Evolutionary conservation across 2,113 vertebrate genomes (phyloP).

Genomic region (Psilopsiagon aymara): DNA sequence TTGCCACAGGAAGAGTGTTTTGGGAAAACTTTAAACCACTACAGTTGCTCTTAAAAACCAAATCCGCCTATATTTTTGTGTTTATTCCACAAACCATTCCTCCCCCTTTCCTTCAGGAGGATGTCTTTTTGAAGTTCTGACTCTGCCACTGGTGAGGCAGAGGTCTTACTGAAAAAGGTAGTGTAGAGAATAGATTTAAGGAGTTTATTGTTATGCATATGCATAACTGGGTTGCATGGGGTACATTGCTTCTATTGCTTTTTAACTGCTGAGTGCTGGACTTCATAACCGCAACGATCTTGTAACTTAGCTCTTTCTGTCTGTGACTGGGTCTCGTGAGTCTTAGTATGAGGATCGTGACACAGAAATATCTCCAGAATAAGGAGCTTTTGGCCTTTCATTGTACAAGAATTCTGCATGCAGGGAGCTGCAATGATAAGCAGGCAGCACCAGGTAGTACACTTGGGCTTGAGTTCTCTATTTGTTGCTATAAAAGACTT

Average conservation of each 20-base stretch:
- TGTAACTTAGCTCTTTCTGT: neutral
- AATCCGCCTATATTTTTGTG: neutral
- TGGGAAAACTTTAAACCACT: neutral
- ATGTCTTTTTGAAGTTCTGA: neutral
- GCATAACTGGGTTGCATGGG: neutral
- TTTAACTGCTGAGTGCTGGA: neutral
- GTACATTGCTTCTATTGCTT: neutral
- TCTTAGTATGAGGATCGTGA: neutral
- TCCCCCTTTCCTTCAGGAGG: neutral
- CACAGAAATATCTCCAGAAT: neutral
- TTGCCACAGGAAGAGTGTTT: neutral
- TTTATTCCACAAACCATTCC: neutral
- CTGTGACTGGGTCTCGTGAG: neutral
- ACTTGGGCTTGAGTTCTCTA: neutral
- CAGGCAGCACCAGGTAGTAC: neutral
- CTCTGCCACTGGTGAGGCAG: neutral
- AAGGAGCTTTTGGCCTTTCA: neutral
- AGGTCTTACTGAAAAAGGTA: neutral
- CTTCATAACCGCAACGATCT: neutral
- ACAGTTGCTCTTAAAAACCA: neutral
- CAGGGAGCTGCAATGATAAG: neutral
- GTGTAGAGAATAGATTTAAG: neutral
- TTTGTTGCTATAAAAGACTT: neutral
- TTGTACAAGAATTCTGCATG: neutral
- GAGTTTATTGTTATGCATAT: neutral